Conservation (phyloP, 2,797 vertebrate species). For the Pampus argenteus region DNA sequence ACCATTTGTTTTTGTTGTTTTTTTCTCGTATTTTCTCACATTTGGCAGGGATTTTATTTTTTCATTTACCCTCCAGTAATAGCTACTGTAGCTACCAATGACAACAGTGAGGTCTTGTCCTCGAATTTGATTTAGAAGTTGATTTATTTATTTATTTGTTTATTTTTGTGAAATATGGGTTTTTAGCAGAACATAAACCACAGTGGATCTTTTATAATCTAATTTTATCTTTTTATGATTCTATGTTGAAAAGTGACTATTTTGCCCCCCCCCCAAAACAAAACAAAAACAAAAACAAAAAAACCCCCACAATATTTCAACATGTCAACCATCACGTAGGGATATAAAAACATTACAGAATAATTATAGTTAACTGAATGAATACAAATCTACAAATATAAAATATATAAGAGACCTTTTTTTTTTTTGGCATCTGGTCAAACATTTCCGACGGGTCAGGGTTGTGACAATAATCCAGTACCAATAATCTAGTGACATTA, state of each 20-base stretch:
- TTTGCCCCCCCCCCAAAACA: neutral
- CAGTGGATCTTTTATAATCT: too few species aligned
- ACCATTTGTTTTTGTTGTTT: constrained; percentile 7
- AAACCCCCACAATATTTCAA: neutral
- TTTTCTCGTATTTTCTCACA: constrained; percentile 8
- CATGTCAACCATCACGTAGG: neutral
- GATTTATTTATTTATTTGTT: too few species aligned
- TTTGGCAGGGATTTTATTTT: constrained; percentile 7
- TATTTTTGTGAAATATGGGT: too few species aligned
- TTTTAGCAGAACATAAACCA: too few species aligned
- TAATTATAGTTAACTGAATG: neutral
- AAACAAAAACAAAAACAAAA: too few species aligned
- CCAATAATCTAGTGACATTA: too few species aligned
- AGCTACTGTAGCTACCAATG: neutral
- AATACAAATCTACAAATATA: neutral
- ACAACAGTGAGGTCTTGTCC: neutral
- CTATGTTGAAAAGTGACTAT: neutral
- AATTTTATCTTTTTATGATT: neutral
- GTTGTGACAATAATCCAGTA: neutral
- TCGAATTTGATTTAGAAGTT: too few species aligned
- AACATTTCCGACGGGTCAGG: neutral
- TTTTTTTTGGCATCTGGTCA: neutral
- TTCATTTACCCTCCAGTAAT: neutral
- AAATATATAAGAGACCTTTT: neutral
- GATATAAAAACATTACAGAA: neutral